Evolutionary conservation across 2,113 vertebrate species (phyloP).

Genomic region (Cottus gobio): DNA sequence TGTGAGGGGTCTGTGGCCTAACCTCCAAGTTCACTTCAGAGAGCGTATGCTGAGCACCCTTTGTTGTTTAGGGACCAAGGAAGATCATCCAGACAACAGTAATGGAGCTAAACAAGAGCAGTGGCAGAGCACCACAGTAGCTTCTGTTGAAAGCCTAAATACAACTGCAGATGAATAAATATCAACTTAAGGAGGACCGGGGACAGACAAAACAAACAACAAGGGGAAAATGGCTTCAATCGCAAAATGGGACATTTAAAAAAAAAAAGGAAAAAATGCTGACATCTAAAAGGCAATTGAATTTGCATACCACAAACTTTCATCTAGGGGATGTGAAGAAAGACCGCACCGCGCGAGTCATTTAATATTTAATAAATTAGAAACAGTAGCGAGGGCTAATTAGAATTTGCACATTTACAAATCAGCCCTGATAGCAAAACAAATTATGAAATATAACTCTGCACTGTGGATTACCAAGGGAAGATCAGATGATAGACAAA

Average conservation of each 20-base stretch:
- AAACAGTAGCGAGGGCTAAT: constrained; percentile 96
- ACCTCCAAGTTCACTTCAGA: constrained; percentile 82
- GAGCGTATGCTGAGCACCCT: constrained; percentile 82
- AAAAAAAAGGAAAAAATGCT: constrained; percentile 85
- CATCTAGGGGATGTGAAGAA: constrained; percentile 89
- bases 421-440: constrained; percentile 99
- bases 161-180: constrained; percentile 90
- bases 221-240: constrained; percentile 76
- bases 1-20: constrained; percentile 28
- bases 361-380: constrained; percentile 98
- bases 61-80: constrained; percentile 81
- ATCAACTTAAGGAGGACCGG: constrained; percentile 85
- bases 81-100: constrained; percentile 88
- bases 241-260: constrained; percentile 86
- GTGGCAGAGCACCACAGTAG: constrained; percentile 85
- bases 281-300: constrained; percentile 87
- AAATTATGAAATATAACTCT: constrained; percentile 99
- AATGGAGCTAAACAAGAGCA: constrained; percentile 91
- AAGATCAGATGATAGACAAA: constrained; percentile 98
- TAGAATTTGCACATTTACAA: constrained; percentile 99
- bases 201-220: constrained; percentile 83
- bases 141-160: constrained; percentile 88
- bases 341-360: constrained; percentile 93
- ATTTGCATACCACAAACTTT: constrained; percentile 96
- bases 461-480: constrained; percentile 88